Percentiles rank a stretch among this genome's conserved stretches.
Conservation (phyloP, 2,797 vertebrate species). For the Coendou prehensilis region DNA sequence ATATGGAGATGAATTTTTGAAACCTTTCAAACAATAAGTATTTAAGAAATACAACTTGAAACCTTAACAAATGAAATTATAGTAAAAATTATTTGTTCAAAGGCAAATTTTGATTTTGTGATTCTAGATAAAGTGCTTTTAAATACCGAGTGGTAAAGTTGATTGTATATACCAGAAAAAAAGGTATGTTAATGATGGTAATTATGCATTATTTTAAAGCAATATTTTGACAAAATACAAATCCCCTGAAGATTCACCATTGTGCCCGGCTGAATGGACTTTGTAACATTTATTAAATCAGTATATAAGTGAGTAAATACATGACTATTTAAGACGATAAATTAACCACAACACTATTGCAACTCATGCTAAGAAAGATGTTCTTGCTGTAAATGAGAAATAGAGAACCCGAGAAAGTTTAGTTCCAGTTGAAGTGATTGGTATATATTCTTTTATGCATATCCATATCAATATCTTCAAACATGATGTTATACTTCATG, state of each 20-base stretch:
- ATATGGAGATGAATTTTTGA: neutral
- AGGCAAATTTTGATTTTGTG: neutral
- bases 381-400: neutral
- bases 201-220: neutral
- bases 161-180: neutral
- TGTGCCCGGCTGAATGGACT: neutral
- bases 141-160: neutral
- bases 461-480: neutral
- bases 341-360: neutral
- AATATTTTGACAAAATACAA: slow-evolving; percentile 29
- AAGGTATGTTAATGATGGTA: neutral
- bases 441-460: neutral
- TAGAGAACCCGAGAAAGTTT: slow-evolving; percentile 28
- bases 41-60: neutral
- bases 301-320: neutral
- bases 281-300: slow-evolving; percentile 23
- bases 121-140: neutral
- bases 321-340: neutral
- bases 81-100: slow-evolving; percentile 23
- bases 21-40: neutral
- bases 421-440: slow-evolving; percentile 46
- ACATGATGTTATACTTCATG: neutral
- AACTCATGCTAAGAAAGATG: slow-evolving; percentile 14
- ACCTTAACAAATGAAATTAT: neutral
- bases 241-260: neutral